Conservation (phyloP, 2,888 invertebrate species). For the Leucophenga montana region DNA sequence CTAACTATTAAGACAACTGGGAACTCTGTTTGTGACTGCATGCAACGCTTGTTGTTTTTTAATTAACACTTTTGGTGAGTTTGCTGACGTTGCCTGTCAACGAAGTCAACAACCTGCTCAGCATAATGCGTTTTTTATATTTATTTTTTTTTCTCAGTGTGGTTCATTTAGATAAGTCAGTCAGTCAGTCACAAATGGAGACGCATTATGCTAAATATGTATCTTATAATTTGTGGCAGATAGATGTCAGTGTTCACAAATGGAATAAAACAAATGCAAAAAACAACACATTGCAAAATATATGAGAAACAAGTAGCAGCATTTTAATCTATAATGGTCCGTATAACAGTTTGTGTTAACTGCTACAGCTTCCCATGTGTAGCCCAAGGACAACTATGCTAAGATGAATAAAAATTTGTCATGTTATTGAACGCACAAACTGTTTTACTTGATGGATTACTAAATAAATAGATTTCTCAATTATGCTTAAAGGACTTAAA, state of each 20-base stretch:
- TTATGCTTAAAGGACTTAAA: too few species aligned
- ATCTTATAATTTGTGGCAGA: too few species aligned
- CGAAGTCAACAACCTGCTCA: conserved; percentile 19
- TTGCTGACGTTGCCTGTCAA: not conserved
- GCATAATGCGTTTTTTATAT: not conserved
- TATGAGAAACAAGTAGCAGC: too few species aligned
- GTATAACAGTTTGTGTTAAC: too few species aligned
- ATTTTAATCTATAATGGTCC: too few species aligned
- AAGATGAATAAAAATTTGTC: too few species aligned
- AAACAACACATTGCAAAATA: not conserved
- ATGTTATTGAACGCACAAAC: too few species aligned
- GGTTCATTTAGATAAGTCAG: not conserved
- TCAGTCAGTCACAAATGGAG: not conserved
- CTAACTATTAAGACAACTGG: not conserved
- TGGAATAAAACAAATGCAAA: not conserved
- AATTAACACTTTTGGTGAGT: conserved; percentile 13
- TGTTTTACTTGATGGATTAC: too few species aligned
- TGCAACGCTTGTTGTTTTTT: not conserved
- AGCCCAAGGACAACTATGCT: too few species aligned
- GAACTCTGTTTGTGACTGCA: not conserved
- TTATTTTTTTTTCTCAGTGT: not conserved
- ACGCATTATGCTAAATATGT: not conserved
- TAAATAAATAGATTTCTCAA: too few species aligned
- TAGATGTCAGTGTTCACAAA: too few species aligned
- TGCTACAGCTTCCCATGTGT: too few species aligned